These are phyloP conservation scores for Gonatopus flavifemur DNA, from an alignment of 1,140 invertebrate genomes.

Conservation along the genomic window DNA sequence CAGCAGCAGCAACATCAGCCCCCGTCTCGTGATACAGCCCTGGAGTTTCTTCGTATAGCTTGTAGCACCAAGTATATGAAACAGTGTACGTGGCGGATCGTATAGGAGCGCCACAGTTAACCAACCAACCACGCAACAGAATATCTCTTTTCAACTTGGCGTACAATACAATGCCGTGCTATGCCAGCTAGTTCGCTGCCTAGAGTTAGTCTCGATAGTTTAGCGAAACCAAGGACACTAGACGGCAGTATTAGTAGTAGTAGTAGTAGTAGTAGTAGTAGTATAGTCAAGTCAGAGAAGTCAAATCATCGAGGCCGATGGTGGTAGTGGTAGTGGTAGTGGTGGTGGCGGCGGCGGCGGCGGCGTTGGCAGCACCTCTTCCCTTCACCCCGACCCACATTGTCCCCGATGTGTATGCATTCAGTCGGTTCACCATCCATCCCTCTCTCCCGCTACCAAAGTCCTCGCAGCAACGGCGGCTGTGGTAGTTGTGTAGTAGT, in stretches of 20 bases:
- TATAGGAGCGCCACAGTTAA: conserved; percentile 30
- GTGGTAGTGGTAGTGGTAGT: background rate
- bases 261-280: conserved; percentile 1
- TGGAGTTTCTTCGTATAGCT: no score
- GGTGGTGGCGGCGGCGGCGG: background rate
- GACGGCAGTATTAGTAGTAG: background rate
- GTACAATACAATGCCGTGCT: conserved; percentile 30
- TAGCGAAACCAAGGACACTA: conserved; percentile 42
- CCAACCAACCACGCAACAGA: no score
- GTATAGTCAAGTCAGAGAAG: conserved; percentile 20
- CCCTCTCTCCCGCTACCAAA: background rate
- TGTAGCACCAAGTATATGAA: no score
- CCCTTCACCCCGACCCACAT: conserved; percentile 46
- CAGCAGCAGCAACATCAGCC: conserved; percentile 18
- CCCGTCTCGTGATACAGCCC: conserved; percentile 30
- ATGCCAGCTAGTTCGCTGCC: conserved; percentile 31
- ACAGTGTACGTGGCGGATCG: conserved; percentile 25
- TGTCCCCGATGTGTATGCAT: conserved; percentile 23
- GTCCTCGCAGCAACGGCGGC: no score
- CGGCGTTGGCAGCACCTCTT: conserved; percentile 22
- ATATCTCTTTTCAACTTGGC: conserved; percentile 24
- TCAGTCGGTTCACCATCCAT: conserved; percentile 5
- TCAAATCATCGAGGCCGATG: conserved; percentile 28
- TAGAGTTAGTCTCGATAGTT: conserved; percentile 30
- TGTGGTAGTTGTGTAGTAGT: no score